Conservation (phyloP, 2,113 vertebrate species). For the Malurus melanocephalus region DNA sequence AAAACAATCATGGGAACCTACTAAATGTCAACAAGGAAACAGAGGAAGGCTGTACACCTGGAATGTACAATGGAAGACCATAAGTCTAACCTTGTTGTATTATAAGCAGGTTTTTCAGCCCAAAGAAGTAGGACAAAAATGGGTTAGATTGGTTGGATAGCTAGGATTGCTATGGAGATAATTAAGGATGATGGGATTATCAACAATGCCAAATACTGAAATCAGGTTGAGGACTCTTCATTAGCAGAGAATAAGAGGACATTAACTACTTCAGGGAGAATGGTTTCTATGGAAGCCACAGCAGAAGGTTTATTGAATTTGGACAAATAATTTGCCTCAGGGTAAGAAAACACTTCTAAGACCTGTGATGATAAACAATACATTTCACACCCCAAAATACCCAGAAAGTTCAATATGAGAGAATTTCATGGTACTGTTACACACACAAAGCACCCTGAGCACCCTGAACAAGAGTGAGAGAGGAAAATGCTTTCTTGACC, state of each 20-base stretch:
- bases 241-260: neutral
- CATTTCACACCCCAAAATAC: neutral
- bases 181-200: neutral
- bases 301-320: neutral
- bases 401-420: neutral
- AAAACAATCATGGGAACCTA: neutral
- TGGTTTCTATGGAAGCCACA: constrained; percentile 14
- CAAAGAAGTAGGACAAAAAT: neutral
- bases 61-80: neutral
- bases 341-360: neutral
- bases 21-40: neutral
- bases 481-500: neutral
- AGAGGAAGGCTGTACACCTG: neutral
- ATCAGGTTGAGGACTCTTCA: neutral
- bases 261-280: neutral
- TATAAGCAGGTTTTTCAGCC: neutral
- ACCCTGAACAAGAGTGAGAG: neutral
- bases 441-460: neutral
- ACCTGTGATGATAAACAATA: neutral
- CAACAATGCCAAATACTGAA: neutral
- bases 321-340: neutral
- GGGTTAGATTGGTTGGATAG: neutral
- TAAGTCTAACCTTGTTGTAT: neutral
- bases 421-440: neutral
- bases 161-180: neutral